Evolutionary conservation across 2,113 vertebrate species (phyloP), one percentile per base, ranked within the genome.

Genomic region (Elephantulus edwardii): DNA sequence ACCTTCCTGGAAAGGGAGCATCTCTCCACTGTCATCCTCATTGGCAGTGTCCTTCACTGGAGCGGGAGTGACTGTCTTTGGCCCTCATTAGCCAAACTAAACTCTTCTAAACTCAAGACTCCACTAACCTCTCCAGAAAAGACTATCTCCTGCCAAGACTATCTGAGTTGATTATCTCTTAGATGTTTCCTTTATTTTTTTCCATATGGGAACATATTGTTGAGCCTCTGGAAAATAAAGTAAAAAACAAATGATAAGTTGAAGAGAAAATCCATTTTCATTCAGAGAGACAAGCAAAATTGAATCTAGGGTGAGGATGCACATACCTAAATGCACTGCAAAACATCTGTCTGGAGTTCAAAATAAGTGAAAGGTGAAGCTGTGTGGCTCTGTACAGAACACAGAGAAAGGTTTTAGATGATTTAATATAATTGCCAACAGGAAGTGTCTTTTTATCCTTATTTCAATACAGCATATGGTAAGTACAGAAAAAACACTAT

Each of bases 201-300:
- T 88, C 16, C 54, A 33, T 50, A 74, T 72, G 60, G 14, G 44
- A 30, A 86, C 3, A 16, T 26, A 22, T 5, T 64, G 12, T 19
- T 71, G 44, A 86, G 10, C 58, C 33, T 58, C 20, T 91, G 17
- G 68, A 24, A 75, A 83, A n/a, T 7, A 88, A 46, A 14, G 17
- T 76, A 77, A 88, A 79, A 89, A 10, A 33, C 44, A 93, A 86
- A 56, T 84, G 12, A 91, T 16, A 87, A 50, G 81, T 44, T 88
- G 14, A 79, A 1, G 0, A 79, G 38, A 24, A 3, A 66, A 13
- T 44, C 44, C 12, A 30, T 71, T 72, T 81, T 78, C 30, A 77
- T 46, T 46, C 62, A 7, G 4, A 70, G 17, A 46, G 62, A 48
- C 4, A 83, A 78, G 70, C 3, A 64, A 13, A 86, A 89, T 42